These are phyloP conservation scores for Stegostoma tigrinum DNA, from an alignment of 2,113 vertebrate genomes.

Conservation along the genomic window DNA sequence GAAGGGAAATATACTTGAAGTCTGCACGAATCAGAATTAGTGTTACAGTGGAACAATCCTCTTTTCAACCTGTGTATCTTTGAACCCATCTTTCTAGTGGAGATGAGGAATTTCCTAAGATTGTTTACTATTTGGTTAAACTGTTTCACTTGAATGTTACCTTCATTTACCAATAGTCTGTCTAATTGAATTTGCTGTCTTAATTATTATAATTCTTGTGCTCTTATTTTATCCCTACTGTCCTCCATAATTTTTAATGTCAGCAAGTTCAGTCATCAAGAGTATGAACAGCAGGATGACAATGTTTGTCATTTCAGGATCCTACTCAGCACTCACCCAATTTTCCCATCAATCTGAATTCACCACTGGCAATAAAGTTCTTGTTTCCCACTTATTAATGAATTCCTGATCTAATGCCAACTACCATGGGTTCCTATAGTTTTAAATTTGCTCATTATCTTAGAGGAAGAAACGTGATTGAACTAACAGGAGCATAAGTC, in stretches of 20 bases:
- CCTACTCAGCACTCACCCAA: background rate
- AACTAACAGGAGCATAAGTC: background rate
- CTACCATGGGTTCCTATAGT: background rate
- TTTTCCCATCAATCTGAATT: background rate
- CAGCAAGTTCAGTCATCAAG: background rate
- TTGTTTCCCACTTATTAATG: background rate
- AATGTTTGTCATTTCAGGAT: background rate
- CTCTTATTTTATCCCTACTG: background rate
- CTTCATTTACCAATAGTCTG: background rate
- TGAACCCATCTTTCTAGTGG: background rate
- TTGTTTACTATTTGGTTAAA: background rate
- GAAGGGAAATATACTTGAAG: background rate
- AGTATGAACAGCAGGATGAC: background rate
- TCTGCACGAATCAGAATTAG: background rate
- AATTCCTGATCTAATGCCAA: background rate
- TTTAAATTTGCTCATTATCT: background rate
- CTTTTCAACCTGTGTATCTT: background rate
- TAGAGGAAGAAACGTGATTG: background rate
- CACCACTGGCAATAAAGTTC: background rate
- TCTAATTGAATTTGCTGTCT: background rate
- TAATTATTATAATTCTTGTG: background rate
- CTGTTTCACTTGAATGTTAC: background rate
- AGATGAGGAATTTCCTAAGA: background rate
- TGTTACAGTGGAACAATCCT: background rate
- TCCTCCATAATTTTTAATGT: background rate